phyloP scores from a whole-genome alignment of 2,888 invertebrate genomes.

The Tribolium freemani region DNA sequence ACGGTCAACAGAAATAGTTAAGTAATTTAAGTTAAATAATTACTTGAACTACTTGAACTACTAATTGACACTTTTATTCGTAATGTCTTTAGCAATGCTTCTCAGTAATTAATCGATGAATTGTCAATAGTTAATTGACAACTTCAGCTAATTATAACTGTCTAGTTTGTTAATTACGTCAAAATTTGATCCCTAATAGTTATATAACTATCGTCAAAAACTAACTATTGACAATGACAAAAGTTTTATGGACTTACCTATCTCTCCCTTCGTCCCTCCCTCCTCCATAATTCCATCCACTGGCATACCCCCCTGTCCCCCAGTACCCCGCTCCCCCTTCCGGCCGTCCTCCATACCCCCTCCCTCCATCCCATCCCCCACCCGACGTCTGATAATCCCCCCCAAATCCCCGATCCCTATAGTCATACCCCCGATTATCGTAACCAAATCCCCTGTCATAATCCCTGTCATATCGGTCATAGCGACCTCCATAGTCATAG shows the following conservation, averaged over 20 bases:
- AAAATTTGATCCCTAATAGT: too few relatives aligned
- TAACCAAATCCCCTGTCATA: constrained; percentile 58
- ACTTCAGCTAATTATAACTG: too few relatives aligned
- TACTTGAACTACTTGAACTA: too few relatives aligned
- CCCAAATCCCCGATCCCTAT: constrained; percentile 65
- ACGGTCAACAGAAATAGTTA: too few relatives aligned
- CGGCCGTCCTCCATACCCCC: constrained; percentile 61
- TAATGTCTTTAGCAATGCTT: too few relatives aligned
- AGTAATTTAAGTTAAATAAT: too few relatives aligned
- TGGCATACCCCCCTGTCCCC: constrained; percentile 56
- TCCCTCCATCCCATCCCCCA: constrained; percentile 54
- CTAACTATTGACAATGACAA: background rate
- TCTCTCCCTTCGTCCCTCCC: constrained; percentile 48
- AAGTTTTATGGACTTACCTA: too few relatives aligned
- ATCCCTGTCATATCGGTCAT: constrained; percentile 19
- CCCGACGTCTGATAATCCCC: constrained; percentile 69
- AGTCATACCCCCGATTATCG: constrained; percentile 66
- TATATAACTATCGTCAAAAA: too few relatives aligned
- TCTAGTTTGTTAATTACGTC: too few relatives aligned
- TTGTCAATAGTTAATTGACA: too few relatives aligned
- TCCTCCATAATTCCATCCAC: constrained; percentile 56
- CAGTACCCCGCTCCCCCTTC: constrained; percentile 59
- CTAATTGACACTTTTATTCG: too few relatives aligned
- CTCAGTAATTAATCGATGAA: too few relatives aligned
- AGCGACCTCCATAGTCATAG: constrained; percentile 5